phyloP scores from a whole-genome alignment of 2,888 invertebrate species.

The Eupeodes latifasciatus region DNA sequence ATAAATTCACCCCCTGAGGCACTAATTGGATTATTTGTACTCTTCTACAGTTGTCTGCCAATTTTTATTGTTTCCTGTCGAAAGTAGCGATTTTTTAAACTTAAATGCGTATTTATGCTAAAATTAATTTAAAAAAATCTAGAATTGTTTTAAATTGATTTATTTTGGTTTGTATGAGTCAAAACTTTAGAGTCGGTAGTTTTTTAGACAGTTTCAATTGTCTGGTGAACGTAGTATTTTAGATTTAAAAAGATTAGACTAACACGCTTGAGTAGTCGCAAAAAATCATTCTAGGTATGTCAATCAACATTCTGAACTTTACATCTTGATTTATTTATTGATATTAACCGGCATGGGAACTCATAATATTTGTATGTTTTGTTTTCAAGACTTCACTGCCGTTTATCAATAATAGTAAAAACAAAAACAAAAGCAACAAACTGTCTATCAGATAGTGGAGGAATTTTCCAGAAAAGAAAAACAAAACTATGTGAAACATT shows the following conservation, averaged over 20 bases:
- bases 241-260: too few relatives aligned
- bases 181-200: too few relatives aligned
- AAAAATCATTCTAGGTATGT: too few relatives aligned
- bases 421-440: not conserved
- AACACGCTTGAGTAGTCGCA: too few relatives aligned
- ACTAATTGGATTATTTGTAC: not conserved
- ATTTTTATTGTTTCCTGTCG: not conserved
- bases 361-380: not conserved
- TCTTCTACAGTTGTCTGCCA: not conserved
- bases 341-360: not conserved
- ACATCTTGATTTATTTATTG: not conserved
- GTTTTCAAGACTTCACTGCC: not conserved
- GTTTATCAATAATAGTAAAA: not conserved
- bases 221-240: too few relatives aligned
- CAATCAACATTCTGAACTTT: too few relatives aligned
- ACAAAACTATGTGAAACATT: slow-evolving; percentile 1
- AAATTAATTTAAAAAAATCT: too few relatives aligned
- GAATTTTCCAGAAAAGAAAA: slow-evolving; percentile 27
- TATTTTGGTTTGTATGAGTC: too few relatives aligned
- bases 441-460: not conserved
- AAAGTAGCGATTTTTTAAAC: not conserved
- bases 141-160: too few relatives aligned
- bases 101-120: too few relatives aligned
- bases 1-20: not conserved
- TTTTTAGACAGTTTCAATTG: too few relatives aligned